A percentile compares a stretch with the other conserved stretches of the same genome.
phyloP scores from a whole-genome alignment of 2,797 vertebrate genomes.

The Philypnodon macrostomus region DNA sequence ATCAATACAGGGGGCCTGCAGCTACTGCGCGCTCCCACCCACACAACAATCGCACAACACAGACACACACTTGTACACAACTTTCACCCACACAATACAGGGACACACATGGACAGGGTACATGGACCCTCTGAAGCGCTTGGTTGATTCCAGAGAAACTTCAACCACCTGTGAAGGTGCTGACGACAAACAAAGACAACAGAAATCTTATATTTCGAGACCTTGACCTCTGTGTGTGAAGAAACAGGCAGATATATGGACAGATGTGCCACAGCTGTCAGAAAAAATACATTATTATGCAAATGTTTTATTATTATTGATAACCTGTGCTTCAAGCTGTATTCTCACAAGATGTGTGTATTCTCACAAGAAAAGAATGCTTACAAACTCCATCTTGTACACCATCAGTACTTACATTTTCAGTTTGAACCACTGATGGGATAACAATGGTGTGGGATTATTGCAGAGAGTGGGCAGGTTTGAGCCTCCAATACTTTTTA shows the following conservation, averaged over 20 bases:
- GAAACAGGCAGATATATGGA: neutral
- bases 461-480: no score
- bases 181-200: conserved; percentile 75
- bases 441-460: no score
- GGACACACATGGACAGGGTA: conserved; percentile 48
- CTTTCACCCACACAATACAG: conserved; percentile 34
- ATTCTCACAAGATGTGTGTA: no score
- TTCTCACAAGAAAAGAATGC: no score
- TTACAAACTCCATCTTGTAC: no score
- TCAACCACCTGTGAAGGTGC: conserved; percentile 77
- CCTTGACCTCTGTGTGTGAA: conserved; percentile 39
- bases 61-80: conserved; percentile 53
- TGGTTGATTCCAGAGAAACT: conserved; percentile 67
- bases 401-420: no score
- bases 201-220: conserved; percentile 68
- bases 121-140: conserved; percentile 55
- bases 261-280: neutral
- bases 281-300: neutral
- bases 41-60: no score
- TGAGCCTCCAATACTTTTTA: no score
- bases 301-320: no score
- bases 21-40: conserved; percentile 63
- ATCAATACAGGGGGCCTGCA: conserved; percentile 75
- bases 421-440: no score
- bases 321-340: no score